Evolutionary conservation across 1,140 invertebrate genomes (phyloP), one percentile per base, ranked within the genome.

Genomic region (Temnothorax nylanderi): DNA sequence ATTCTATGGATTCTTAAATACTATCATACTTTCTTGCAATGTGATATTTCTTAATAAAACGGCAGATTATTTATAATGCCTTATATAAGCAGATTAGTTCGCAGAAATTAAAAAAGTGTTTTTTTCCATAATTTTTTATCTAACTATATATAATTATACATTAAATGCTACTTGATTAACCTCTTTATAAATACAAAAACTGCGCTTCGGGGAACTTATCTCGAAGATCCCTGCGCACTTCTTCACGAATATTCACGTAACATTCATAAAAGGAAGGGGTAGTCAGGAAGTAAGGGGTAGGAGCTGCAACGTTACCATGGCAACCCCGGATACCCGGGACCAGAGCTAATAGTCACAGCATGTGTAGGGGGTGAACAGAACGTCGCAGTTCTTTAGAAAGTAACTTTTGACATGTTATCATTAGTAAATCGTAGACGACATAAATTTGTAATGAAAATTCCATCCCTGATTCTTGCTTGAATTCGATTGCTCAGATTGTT

Each of bases 241-340:
- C 65, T 74, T 75, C 7, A 26, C 49, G 16, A 67, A 49, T 71
- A 32, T n/a, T 81, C 41, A 26, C 41, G 37, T 21, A 75, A 44
- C 26, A 60, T 72, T 60, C 10, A 56, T 2, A 62, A 34, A 60
- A 75, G 21, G 41, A 84, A 62, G 78, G 89, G 91, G 84, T 89
- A 77, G 86, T 90, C 89, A 86, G 85, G 88, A 89, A 89, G 81
- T 80, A 93, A 89, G 88, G 87, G 85, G 71, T 91, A 91, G 91
- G 91, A 92, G 92, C 88, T 92, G 82, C 87, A 85, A 74, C 82
- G 94, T 95, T 93, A 92, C 93, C 88, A 94, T 95, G 92, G 92
- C 90, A 91, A 95, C 92, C 90, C 92, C 92, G 92, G 93, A 95
- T 95, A 89, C 93, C 94, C 94, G 94, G 94, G 94, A 93, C 88